Conservation (phyloP, 2,797 vertebrate species). For the Tenualosa ilisha region DNA sequence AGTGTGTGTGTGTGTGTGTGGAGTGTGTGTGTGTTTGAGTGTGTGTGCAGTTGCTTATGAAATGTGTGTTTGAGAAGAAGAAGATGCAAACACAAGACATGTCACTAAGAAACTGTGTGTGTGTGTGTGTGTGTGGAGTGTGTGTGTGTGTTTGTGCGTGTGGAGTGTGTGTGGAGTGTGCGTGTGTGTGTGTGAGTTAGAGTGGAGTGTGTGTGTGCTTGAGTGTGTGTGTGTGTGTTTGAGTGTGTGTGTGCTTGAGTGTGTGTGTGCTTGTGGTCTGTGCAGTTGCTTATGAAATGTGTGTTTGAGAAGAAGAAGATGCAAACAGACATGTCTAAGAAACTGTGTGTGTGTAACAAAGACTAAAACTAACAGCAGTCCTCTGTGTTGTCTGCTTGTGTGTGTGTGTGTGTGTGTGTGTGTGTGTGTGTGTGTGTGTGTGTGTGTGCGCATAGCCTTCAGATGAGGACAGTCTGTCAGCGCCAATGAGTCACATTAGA, state of each 20-base stretch:
- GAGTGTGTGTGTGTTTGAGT: neutral
- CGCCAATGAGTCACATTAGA: slow-evolving; percentile 88
- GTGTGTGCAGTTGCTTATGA: neutral
- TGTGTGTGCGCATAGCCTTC: slow-evolving; percentile 77
- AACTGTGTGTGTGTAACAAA: neutral
- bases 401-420: slow-evolving; percentile 14
- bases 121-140: neutral
- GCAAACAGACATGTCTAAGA: too few species aligned
- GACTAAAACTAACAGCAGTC: too few species aligned
- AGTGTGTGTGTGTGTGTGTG: slow-evolving; percentile 27
- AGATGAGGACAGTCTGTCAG: slow-evolving; percentile 88
- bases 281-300: neutral
- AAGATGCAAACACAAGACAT: too few species aligned
- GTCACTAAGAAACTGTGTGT: neutral
- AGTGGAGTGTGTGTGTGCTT: neutral
- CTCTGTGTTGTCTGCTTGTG: slow-evolving; percentile 16
- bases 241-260: neutral
- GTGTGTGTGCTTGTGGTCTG: neutral
- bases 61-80: too few species aligned
- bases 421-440: slow-evolving; percentile 25
- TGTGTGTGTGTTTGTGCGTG: too few species aligned
- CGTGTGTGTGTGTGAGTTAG: neutral
- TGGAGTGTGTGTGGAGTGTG: too few species aligned
- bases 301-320: too few species aligned
- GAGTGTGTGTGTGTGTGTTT: slow-evolving; percentile 19